These are phyloP conservation scores for Epinephelus moara DNA, from an alignment of 2,113 vertebrate species.

Conservation along the genomic window DNA sequence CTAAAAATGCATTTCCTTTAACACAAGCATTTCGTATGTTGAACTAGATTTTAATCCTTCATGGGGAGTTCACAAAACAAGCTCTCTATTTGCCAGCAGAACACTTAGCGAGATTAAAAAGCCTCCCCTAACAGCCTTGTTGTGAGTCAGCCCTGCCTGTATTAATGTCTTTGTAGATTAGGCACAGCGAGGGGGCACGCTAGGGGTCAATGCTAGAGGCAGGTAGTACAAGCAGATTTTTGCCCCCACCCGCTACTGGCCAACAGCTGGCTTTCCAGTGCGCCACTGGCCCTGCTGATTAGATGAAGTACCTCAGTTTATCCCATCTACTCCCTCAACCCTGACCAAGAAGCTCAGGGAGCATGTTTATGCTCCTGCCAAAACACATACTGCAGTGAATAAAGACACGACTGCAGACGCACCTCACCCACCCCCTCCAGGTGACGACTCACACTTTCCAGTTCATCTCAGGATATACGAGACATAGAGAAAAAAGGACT, in stretches of 20 bases:
- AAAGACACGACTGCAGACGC: slow-evolving; percentile 38
- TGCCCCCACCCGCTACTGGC: slow-evolving; percentile 38
- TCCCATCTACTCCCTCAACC: slow-evolving; percentile 58
- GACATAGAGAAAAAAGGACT: background rate
- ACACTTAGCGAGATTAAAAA: slow-evolving; percentile 76
- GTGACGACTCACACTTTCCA: slow-evolving; percentile 16
- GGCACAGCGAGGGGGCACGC: slow-evolving; percentile 59
- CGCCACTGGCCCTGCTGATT: slow-evolving; percentile 65
- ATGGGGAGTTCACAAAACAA: slow-evolving; percentile 53
- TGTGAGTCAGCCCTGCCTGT: slow-evolving; percentile 62
- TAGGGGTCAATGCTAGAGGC: slow-evolving; percentile 72
- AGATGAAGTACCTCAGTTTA: slow-evolving; percentile 64
- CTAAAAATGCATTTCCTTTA: slow-evolving; percentile 56
- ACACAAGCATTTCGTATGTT: slow-evolving; percentile 53
- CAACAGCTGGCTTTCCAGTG: slow-evolving; percentile 75
- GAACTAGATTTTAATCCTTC: slow-evolving; percentile 69
- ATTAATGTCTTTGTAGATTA: slow-evolving; percentile 80
- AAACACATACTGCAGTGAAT: slow-evolving; percentile 54
- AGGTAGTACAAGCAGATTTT: slow-evolving; percentile 70
- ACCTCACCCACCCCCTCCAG: background rate
- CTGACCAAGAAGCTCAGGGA: slow-evolving; percentile 45
- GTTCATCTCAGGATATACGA: slow-evolving; percentile 41
- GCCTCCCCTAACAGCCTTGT: slow-evolving; percentile 53
- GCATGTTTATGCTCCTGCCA: slow-evolving; percentile 62
- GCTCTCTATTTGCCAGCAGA: slow-evolving; percentile 67